Conservation (phyloP, 2,797 vertebrate species). For the Oreonectes daqikongensis region DNA sequence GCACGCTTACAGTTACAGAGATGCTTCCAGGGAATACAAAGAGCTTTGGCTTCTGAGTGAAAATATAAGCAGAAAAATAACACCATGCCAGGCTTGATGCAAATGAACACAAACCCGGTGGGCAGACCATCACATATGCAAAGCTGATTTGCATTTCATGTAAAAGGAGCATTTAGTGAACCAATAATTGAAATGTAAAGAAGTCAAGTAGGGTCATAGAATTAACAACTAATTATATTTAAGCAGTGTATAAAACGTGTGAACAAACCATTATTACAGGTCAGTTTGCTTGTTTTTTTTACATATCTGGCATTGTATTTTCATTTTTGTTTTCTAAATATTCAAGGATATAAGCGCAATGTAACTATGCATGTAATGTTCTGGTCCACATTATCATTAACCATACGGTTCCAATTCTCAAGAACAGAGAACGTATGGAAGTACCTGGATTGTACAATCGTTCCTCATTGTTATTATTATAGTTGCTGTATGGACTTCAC, state of each 20-base stretch:
- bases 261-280: neutral
- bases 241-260: neutral
- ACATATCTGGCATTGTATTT: neutral
- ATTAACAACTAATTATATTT: neutral
- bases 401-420: no score
- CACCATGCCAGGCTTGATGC: neutral
- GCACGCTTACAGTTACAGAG: slow-evolving; percentile 2
- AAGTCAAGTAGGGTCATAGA: neutral
- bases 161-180: slow-evolving; percentile 1
- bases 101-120: neutral
- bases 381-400: no score
- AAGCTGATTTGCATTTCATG: neutral
- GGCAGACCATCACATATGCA: neutral
- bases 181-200: neutral
- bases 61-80: slow-evolving; percentile 1
- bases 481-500: no score
- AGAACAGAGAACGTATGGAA: no score
- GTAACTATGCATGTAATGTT: no score
- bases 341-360: neutral
- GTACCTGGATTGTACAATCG: no score
- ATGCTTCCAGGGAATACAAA: slow-evolving; percentile 11
- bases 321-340: neutral
- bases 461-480: no score
- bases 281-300: neutral
- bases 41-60: neutral